Conservation (phyloP, 2,888 invertebrate genomes). For the Zaprionus obscuricornis region DNA sequence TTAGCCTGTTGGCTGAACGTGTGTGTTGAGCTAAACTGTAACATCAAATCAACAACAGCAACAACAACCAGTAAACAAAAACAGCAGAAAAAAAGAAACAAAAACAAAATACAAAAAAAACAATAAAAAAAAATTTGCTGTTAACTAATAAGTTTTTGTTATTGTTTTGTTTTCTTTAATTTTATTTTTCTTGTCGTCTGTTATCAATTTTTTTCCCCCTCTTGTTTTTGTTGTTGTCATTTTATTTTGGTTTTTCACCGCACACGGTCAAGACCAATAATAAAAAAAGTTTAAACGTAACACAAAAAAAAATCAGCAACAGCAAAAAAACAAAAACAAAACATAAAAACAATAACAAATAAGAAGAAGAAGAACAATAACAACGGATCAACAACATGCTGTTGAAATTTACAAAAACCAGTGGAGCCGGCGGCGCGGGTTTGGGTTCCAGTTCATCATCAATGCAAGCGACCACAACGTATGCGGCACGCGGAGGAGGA, state of each 20-base stretch:
- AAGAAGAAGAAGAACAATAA: slow-evolving; percentile 19
- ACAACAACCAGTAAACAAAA: slow-evolving; percentile 10
- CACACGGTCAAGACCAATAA: too few species aligned
- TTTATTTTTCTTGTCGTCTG: not conserved
- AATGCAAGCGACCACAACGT: slow-evolving; percentile 61
- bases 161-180: too few species aligned
- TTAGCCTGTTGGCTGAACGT: slow-evolving; percentile 29
- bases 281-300: too few species aligned
- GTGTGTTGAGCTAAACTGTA: slow-evolving; percentile 13
- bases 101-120: slow-evolving; percentile 15
- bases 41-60: not conserved
- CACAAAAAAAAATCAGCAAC: too few species aligned
- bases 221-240: too few species aligned
- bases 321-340: slow-evolving; percentile 16
- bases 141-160: too few species aligned
- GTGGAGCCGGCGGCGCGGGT: slow-evolving; percentile 66
- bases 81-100: slow-evolving; percentile 19
- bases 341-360: slow-evolving; percentile 8
- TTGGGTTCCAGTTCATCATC: slow-evolving; percentile 68
- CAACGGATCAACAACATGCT: slow-evolving; percentile 66
- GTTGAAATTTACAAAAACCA: slow-evolving; percentile 78
- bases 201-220: too few species aligned
- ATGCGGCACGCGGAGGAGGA: slow-evolving; percentile 70
- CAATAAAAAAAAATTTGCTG: slow-evolving; percentile 11
- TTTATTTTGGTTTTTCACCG: too few species aligned